Conservation (phyloP, 2,113 vertebrate genomes). For the Psittacus erithacus region DNA sequence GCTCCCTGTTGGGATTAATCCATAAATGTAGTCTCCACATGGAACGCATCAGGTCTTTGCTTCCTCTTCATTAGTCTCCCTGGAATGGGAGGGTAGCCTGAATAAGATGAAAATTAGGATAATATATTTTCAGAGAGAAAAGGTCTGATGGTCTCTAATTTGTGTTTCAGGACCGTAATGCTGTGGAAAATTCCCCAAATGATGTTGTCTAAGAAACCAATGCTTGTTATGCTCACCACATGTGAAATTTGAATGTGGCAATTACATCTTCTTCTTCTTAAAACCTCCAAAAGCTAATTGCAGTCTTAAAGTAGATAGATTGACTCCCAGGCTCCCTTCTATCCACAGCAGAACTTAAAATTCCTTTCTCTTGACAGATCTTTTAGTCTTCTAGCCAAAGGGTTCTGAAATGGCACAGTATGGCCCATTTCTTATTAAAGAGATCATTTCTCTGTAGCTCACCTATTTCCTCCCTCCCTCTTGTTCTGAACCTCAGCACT, state of each 20-base stretch:
- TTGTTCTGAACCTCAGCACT: not conserved
- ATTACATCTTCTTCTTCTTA: slow-evolving; percentile 21
- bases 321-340: slow-evolving; percentile 10
- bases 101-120: slow-evolving; percentile 67
- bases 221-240: not conserved
- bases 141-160: slow-evolving; percentile 2
- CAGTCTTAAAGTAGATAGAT: not conserved
- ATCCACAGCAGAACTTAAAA: not conserved
- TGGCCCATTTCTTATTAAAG: slow-evolving; percentile 17
- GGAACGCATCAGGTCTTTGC: slow-evolving; percentile 69
- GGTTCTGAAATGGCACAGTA: slow-evolving; percentile 24
- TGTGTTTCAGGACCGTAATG: slow-evolving; percentile 22
- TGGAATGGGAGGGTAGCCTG: slow-evolving; percentile 50
- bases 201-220: slow-evolving; percentile 26
- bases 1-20: slow-evolving; percentile 77
- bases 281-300: slow-evolving; percentile 36
- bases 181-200: slow-evolving; percentile 19
- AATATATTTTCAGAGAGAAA: slow-evolving; percentile 57
- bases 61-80: slow-evolving; percentile 68
- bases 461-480: not conserved
- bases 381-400: slow-evolving; percentile 52
- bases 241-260: not conserved
- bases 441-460: not conserved
- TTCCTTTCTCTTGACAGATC: slow-evolving; percentile 45
- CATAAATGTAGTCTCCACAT: slow-evolving; percentile 70